Evolutionary conservation across 2,888 invertebrate genomes (phyloP).

Genomic region (Strigamia crassipes): DNA sequence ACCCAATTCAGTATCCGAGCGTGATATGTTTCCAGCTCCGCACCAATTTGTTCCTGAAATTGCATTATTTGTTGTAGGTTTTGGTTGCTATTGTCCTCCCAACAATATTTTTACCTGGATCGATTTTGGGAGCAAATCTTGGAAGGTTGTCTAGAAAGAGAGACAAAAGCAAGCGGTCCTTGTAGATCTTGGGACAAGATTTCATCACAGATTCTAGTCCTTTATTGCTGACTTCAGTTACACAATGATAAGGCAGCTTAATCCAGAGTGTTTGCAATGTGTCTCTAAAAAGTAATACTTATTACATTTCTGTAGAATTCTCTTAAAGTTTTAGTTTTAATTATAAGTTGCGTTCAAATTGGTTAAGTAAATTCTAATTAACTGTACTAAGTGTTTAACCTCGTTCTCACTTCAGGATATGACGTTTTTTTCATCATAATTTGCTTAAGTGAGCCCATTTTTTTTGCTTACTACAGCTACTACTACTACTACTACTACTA

Average conservation of each 20-base stretch:
- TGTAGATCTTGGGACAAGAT: neutral
- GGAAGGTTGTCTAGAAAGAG: neutral
- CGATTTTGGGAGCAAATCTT: neutral
- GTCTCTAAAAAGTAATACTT: neutral
- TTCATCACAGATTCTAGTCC: neutral
- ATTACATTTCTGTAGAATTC: no score
- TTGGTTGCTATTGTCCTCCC: no score
- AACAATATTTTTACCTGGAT: neutral
- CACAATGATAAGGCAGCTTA: neutral
- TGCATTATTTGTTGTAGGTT: no score
- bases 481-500: no score
- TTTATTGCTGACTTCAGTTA: neutral
- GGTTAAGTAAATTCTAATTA: no score
- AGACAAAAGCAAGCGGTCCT: neutral
- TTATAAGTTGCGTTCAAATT: no score
- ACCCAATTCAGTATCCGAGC: neutral
- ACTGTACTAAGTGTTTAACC: no score
- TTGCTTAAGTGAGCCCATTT: no score
- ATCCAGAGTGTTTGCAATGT: neutral
- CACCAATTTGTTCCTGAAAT: neutral
- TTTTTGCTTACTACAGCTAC: no score
- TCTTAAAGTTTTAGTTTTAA: no score
- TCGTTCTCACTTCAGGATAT: no score
- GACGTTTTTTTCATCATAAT: no score
- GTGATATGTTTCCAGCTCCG: constrained; percentile 2